Evolutionary conservation across 1,140 invertebrate genomes (phyloP).

Genomic region (Drosophila melanogaster): DNA sequence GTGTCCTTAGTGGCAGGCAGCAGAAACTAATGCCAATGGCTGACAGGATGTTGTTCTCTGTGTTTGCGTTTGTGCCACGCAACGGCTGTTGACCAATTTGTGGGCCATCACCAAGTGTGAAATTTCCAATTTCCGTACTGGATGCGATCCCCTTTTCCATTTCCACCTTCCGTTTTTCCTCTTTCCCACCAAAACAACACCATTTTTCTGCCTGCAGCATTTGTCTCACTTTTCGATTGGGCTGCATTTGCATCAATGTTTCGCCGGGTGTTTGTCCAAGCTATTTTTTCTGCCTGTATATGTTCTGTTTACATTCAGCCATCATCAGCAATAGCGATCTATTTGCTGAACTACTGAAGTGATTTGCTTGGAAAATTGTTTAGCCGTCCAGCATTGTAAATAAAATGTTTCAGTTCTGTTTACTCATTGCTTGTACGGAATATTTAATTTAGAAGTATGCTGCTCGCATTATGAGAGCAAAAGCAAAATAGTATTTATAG

Average conservation of each 20-base stretch:
- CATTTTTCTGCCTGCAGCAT: constrained; percentile 14
- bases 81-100: constrained; percentile 75
- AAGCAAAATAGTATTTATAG: too few species aligned
- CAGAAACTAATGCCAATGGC: constrained; percentile 55
- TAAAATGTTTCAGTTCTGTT: constrained; percentile 31
- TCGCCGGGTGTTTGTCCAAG: constrained; percentile 54
- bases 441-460: constrained; percentile 11
- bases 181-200: background rate
- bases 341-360: constrained; percentile 52
- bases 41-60: constrained; percentile 50
- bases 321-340: constrained; percentile 54
- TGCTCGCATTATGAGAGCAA: background rate
- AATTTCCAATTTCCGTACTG: constrained; percentile 77
- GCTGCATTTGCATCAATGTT: constrained; percentile 59
- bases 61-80: constrained; percentile 40
- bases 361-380: constrained; percentile 45
- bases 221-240: constrained; percentile 22
- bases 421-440: constrained; percentile 13
- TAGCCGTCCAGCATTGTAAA: constrained; percentile 36
- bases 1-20: constrained; percentile 49
- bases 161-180: background rate
- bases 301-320: constrained; percentile 29
- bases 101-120: constrained; percentile 80
- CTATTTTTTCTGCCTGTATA: constrained; percentile 25
- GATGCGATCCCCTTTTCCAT: constrained; percentile 10